Conservation (phyloP, 2,888 invertebrate species). For the Cheilosia scutellata region DNA sequence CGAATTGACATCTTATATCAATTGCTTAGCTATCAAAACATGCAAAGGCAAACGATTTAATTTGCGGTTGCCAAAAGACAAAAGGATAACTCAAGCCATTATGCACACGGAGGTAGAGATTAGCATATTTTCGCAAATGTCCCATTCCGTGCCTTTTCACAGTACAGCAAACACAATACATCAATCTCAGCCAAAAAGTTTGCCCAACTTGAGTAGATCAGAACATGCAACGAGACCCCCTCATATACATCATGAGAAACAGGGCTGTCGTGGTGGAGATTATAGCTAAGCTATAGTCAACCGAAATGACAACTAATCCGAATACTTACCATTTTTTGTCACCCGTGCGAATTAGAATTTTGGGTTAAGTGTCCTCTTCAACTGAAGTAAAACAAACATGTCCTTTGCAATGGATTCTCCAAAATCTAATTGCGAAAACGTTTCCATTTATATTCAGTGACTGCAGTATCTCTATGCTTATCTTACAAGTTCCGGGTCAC, state of each 20-base stretch:
- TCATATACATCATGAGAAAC: neutral
- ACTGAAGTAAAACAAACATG: slow-evolving; percentile 4
- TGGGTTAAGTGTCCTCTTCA: slow-evolving; percentile 53
- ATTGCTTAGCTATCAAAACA: neutral
- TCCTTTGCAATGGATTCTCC: slow-evolving; percentile 2
- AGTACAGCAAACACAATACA: slow-evolving; percentile 5
- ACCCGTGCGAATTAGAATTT: slow-evolving; percentile 43
- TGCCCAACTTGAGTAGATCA: slow-evolving; percentile 3
- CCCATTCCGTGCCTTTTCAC: slow-evolving; percentile 31
- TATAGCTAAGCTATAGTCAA: slow-evolving; percentile 18
- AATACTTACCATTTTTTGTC: slow-evolving; percentile 54
- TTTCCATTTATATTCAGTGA: too few relatives aligned
- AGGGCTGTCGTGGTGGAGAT: neutral
- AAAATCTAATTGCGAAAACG: neutral
- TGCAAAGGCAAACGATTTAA: slow-evolving; percentile 2
- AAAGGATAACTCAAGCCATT: slow-evolving; percentile 14
- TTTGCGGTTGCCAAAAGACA: slow-evolving; percentile 25
- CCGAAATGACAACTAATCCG: slow-evolving; percentile 25
- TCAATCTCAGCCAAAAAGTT: slow-evolving; percentile 64
- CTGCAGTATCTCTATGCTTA: neutral
- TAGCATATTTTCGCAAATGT: slow-evolving; percentile 37
- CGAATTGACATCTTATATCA: neutral
- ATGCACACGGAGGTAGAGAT: slow-evolving; percentile 4
- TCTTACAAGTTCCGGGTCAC: slow-evolving; percentile 10
- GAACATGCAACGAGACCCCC: slow-evolving; percentile 19